Percentiles rank a stretch among this genome's conserved stretches.
Evolutionary conservation across 2,113 vertebrate species (phyloP).

Genomic region (Heloderma charlesbogerti): DNA sequence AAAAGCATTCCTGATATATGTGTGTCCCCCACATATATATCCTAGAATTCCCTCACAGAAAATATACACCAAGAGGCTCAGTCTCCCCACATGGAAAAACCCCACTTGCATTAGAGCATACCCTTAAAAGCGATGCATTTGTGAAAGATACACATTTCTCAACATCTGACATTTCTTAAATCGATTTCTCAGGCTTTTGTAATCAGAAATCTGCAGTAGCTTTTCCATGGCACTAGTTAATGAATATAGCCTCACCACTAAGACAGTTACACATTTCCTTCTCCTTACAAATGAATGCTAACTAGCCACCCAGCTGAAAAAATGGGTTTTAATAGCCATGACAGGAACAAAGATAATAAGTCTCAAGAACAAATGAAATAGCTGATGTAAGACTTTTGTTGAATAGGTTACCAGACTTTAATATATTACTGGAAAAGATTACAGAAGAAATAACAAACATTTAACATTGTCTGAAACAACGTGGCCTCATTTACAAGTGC

Average conservation of each 20-base stretch:
- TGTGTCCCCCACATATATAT: neutral
- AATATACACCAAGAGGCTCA: neutral
- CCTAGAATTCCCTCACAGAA: neutral
- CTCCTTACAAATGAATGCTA: neutral
- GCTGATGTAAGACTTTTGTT: neutral
- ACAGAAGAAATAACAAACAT: neutral
- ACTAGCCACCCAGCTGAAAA: neutral
- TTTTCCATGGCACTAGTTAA: neutral
- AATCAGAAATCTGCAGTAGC: neutral
- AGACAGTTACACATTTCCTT: neutral
- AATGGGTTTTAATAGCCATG: slow-evolving; percentile 6
- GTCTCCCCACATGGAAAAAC: too few relatives aligned
- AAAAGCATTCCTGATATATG: neutral
- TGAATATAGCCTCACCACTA: neutral
- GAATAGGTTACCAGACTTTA: neutral
- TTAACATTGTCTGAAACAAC: neutral
- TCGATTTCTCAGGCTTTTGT: neutral
- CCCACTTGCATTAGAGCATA: neutral
- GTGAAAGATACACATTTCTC: neutral
- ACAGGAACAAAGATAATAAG: slow-evolving; percentile 35
- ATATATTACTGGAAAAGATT: slow-evolving; percentile 3
- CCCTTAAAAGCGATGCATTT: neutral
- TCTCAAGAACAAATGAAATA: neutral
- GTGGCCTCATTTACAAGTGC: neutral
- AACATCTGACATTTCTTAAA: neutral